Evolutionary conservation across 2,113 vertebrate species (phyloP).

Genomic region (Phylloscopus whistleri): DNA sequence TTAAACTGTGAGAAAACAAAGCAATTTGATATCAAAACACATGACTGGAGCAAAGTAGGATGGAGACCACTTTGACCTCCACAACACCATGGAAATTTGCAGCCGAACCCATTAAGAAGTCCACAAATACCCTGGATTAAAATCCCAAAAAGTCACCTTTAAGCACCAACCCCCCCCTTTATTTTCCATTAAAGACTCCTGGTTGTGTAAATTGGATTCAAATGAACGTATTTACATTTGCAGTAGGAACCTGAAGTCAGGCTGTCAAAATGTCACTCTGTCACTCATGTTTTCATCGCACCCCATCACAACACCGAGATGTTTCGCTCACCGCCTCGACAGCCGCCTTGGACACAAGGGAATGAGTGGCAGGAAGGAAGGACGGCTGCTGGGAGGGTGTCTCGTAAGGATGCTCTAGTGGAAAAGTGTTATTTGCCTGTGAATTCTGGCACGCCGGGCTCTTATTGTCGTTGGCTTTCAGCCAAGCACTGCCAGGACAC

Average conservation of each 20-base stretch:
- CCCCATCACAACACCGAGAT: slow-evolving; percentile 43
- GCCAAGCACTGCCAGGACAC: slow-evolving; percentile 45
- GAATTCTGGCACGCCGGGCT: background rate
- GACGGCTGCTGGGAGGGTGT: slow-evolving; percentile 9
- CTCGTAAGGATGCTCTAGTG: background rate
- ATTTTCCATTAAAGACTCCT: slow-evolving; percentile 4
- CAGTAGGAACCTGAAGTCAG: slow-evolving; percentile 42
- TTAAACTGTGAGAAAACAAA: background rate
- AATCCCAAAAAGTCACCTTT: slow-evolving; percentile 6
- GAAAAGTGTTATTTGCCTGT: slow-evolving; percentile 48
- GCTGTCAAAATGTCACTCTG: slow-evolving; percentile 64
- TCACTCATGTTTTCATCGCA: slow-evolving; percentile 53
- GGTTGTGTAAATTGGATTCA: slow-evolving; percentile 56
- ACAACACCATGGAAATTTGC: background rate
- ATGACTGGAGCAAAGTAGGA: background rate
- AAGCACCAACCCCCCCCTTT: background rate
- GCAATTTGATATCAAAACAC: background rate
- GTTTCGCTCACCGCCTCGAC: background rate
- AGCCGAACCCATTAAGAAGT: background rate
- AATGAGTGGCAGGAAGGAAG: slow-evolving; percentile 41
- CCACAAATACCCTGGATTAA: background rate
- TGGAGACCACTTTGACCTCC: background rate
- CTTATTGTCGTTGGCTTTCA: slow-evolving; percentile 42
- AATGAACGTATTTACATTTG: slow-evolving; percentile 60
- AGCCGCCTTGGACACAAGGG: slow-evolving; percentile 36